A percentile compares a stretch with the other conserved stretches of the same genome.
Evolutionary conservation across 2,888 invertebrate genomes (phyloP).

Genomic region (Mythimna vitellina): DNA sequence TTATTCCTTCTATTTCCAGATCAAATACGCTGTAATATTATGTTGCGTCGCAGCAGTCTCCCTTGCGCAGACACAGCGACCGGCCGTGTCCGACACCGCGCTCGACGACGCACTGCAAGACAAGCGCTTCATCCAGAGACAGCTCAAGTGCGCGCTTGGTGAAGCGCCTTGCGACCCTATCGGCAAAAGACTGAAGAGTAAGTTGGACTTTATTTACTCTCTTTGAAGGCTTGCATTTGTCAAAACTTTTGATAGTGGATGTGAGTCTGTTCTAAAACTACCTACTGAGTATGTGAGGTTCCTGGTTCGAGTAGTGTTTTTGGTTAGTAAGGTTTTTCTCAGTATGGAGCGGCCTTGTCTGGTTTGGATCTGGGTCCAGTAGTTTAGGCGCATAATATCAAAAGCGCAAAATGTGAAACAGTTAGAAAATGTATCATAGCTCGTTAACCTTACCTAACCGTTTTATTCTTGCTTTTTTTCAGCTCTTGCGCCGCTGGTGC

Average conservation of each 20-base stretch:
- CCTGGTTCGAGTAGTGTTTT: background rate
- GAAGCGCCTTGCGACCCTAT: slow-evolving; percentile 94
- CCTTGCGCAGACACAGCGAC: slow-evolving; percentile 77
- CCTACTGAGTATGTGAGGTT: background rate
- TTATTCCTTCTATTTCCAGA: slow-evolving; percentile 70
- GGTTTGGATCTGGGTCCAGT: too few relatives aligned
- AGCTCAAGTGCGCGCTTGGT: slow-evolving; percentile 93
- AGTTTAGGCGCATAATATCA: too few relatives aligned
- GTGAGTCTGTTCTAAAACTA: background rate
- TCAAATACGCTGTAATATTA: slow-evolving; percentile 68
- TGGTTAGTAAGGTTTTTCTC: background rate
- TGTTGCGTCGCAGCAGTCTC: slow-evolving; percentile 73
- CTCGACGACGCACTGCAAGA: slow-evolving; percentile 93
- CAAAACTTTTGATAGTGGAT: background rate
- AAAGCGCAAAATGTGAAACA: too few relatives aligned
- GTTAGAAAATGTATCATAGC: too few relatives aligned
- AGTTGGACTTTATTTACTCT: slow-evolving; percentile 67
- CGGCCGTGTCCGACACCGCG: slow-evolving; percentile 92
- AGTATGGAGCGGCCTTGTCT: background rate
- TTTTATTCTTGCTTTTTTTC: slow-evolving; percentile 69
- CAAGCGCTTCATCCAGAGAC: slow-evolving; percentile 93
- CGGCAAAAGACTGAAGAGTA: slow-evolving; percentile 93
- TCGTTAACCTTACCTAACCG: background rate
- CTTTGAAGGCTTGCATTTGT: background rate
- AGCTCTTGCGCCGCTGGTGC: slow-evolving; percentile 94